Conservation (phyloP, 2,888 invertebrate genomes). For the Cartodere bifasciata region DNA sequence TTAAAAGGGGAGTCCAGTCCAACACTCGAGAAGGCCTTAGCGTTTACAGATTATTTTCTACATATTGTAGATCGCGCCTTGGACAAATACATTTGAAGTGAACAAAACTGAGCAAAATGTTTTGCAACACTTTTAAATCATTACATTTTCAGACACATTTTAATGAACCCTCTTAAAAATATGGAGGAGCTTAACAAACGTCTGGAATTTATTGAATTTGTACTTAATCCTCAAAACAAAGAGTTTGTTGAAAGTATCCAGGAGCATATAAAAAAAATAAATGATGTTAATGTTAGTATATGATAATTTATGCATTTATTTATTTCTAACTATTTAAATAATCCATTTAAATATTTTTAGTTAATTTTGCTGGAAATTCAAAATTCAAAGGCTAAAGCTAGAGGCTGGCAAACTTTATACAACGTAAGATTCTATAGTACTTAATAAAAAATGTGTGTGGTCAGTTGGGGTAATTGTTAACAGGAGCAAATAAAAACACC, state of each 20-base stretch:
- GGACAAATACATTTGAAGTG: conserved; percentile 54
- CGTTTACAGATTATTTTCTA: conserved; percentile 50
- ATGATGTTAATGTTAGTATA: conserved; percentile 46
- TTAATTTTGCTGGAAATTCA: conserved; percentile 50
- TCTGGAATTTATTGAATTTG: conserved; percentile 57
- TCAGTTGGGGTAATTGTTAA: too few species aligned
- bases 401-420: conserved; percentile 59
- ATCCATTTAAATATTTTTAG: conserved; percentile 29
- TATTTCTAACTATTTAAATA: conserved; percentile 4
- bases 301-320: conserved; percentile 3
- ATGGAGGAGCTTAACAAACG: conserved; percentile 45
- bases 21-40: conserved; percentile 57
- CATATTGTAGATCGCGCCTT: conserved; percentile 54
- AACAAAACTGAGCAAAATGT: background rate
- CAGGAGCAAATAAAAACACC: too few species aligned
- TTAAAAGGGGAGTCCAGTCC: conserved; percentile 49
- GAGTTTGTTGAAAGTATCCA: conserved; percentile 49
- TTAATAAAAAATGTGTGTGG: too few species aligned
- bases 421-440: conserved; percentile 38
- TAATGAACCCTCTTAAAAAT: conserved; percentile 59
- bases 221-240: conserved; percentile 46
- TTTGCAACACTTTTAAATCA: too few species aligned
- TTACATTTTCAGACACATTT: conserved; percentile 44
- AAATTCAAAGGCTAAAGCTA: conserved; percentile 46
- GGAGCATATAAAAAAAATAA: conserved; percentile 46